A percentile compares a stretch with the other conserved stretches of the same genome.
Conservation (phyloP, 2,113 vertebrate genomes). For the Anhinga rufa region DNA sequence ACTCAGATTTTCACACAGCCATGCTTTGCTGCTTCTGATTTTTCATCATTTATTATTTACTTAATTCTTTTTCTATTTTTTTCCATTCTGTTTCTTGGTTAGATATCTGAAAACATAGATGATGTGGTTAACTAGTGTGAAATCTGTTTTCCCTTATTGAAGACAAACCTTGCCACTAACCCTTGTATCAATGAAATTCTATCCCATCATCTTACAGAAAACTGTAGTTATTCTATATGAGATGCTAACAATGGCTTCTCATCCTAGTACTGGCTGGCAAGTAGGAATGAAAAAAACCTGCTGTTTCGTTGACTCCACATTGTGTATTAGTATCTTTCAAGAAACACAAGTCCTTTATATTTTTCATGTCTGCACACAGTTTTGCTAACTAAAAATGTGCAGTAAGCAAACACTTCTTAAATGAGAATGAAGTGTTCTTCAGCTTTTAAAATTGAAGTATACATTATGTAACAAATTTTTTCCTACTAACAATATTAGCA, state of each 20-base stretch:
- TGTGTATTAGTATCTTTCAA: neutral
- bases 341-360: neutral
- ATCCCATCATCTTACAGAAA: neutral
- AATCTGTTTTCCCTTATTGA: neutral
- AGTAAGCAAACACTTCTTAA: neutral
- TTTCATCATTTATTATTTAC: neutral
- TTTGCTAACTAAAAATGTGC: neutral
- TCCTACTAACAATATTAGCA: neutral
- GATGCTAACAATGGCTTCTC: neutral
- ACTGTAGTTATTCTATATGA: neutral
- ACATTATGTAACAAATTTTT: neutral
- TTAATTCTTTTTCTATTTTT: neutral
- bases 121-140: neutral
- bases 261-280: neutral
- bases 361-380: neutral
- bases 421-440: neutral
- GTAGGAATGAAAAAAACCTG: neutral
- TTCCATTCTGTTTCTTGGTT: neutral
- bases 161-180: neutral
- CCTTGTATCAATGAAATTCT: neutral
- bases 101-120: neutral
- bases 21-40: neutral
- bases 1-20: neutral
- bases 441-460: neutral
- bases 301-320: neutral